phyloP scores from a whole-genome alignment of 2,797 vertebrate genomes.

The Catostomus latipinnis region DNA sequence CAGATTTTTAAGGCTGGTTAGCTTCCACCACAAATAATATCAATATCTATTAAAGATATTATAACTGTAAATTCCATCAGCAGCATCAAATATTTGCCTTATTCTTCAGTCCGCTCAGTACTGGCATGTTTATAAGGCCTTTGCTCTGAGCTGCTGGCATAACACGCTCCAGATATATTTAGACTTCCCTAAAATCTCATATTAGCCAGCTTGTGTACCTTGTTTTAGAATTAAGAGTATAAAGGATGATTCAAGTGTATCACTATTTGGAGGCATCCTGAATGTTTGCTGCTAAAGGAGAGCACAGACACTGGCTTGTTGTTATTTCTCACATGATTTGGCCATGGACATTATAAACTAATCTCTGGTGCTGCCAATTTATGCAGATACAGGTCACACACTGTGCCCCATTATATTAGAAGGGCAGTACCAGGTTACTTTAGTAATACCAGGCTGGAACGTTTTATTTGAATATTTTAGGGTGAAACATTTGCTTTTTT shows the following conservation, averaged over 20 bases:
- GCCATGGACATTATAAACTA: constrained; percentile 69
- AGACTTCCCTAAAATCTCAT: constrained; percentile 66
- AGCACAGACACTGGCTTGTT: constrained; percentile 26
- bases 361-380: constrained; percentile 69
- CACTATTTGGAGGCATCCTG: constrained; percentile 20
- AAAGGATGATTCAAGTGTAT: constrained; percentile 63
- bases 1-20: constrained; percentile 48
- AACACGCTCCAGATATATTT: constrained; percentile 61
- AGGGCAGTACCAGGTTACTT: constrained; percentile 15
- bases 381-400: constrained; percentile 70
- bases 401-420: constrained; percentile 66
- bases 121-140: not conserved
- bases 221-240: constrained; percentile 75
- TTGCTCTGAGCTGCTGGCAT: constrained; percentile 46
- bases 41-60: constrained; percentile 70
- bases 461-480: not conserved
- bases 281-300: constrained; percentile 7
- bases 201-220: constrained; percentile 70
- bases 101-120: constrained; percentile 33
- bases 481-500: not conserved
- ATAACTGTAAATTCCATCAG: constrained; percentile 69
- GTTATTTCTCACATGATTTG: constrained; percentile 71
- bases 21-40: not conserved
- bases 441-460: not conserved
- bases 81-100: constrained; percentile 56